Conservation (phyloP, 2,888 invertebrate species). For the Labia minor region DNA sequence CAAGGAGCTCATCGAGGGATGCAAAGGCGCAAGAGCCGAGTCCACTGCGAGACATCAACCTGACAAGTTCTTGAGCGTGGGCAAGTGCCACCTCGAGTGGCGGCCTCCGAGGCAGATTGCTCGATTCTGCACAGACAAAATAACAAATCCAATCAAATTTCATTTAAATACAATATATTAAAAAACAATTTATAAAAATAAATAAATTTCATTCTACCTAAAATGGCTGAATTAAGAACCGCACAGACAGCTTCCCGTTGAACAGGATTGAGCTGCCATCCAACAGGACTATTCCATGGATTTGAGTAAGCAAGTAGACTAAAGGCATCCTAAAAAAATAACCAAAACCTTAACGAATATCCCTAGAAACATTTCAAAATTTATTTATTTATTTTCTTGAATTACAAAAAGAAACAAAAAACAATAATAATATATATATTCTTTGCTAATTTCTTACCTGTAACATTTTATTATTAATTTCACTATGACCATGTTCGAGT, state of each 20-base stretch:
- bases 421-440: background rate
- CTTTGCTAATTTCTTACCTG: too few species aligned
- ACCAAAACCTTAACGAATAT: constrained; percentile 13
- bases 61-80: constrained; percentile 79
- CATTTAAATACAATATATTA: background rate
- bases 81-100: constrained; percentile 86
- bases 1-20: constrained; percentile 72
- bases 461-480: constrained; percentile 79
- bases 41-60: constrained; percentile 78
- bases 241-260: constrained; percentile 91
- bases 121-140: constrained; percentile 59
- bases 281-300: constrained; percentile 94
- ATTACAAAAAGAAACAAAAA: background rate
- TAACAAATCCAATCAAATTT: constrained; percentile 13
- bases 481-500: constrained; percentile 69
- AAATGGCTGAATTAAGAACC: constrained; percentile 92
- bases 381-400: background rate
- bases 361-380: too few species aligned
- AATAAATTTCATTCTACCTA: constrained; percentile 53
- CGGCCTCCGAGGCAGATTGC: constrained; percentile 79
- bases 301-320: constrained; percentile 95
- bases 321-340: constrained; percentile 73
- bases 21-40: constrained; percentile 93
- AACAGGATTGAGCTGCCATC: constrained; percentile 89
- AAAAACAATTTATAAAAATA: background rate